A percentile compares a stretch with the other conserved stretches of the same genome.
These are phyloP conservation scores for Andrena haemorrhoa DNA, from an alignment of 2,888 invertebrate genomes.

Conservation along the genomic window DNA sequence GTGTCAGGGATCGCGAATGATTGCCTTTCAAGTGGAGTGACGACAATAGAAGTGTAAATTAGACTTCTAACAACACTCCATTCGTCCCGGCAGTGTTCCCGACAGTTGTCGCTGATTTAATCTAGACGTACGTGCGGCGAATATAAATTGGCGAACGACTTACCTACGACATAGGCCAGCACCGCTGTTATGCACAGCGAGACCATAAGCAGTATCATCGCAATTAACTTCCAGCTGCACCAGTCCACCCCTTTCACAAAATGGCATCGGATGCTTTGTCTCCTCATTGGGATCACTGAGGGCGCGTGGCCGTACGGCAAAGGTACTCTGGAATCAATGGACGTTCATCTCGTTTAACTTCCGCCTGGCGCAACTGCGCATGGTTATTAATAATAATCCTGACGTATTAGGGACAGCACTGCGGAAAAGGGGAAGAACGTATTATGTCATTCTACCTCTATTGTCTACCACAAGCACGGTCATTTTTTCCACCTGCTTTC, in stretches of 20 bases:
- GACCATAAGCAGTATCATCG: conserved; percentile 94
- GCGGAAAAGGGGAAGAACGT: background rate
- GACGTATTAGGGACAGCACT: background rate
- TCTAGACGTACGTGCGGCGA: background rate
- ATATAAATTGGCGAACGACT: conserved; percentile 64
- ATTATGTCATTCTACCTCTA: background rate
- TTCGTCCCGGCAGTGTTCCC: background rate
- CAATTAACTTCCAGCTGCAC: conserved; percentile 97
- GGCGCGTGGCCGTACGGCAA: conserved; percentile 83
- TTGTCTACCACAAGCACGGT: background rate
- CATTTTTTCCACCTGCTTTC: background rate
- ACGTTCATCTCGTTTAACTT: conserved; percentile 7
- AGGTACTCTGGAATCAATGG: conserved; percentile 77
- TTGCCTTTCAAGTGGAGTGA: background rate
- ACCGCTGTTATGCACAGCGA: conserved; percentile 93
- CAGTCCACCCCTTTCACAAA: conserved; percentile 94
- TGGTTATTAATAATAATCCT: too few species aligned
- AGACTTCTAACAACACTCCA: background rate
- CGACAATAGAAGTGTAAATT: conserved; percentile 3
- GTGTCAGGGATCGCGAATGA: too few species aligned
- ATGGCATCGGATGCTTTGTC: conserved; percentile 90
- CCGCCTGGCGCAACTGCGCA: background rate
- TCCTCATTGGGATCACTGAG: conserved; percentile 84
- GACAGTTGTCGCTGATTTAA: background rate
- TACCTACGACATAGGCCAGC: conserved; percentile 95